These are phyloP conservation scores for Sebastolobus alascanus DNA, from an alignment of 2,797 vertebrate genomes.

Conservation along the genomic window DNA sequence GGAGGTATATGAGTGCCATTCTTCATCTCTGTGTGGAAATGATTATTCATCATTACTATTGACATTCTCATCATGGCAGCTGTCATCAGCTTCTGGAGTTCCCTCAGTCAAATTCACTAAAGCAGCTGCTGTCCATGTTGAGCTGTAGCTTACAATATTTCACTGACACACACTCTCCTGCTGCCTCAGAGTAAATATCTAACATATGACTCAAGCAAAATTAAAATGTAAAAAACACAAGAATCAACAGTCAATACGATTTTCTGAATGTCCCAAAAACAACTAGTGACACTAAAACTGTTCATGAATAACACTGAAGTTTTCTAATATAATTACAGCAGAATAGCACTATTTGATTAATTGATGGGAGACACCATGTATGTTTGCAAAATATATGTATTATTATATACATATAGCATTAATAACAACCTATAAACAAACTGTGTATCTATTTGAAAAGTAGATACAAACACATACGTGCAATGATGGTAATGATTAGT, in stretches of 20 bases:
- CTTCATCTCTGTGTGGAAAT: constrained; percentile 22
- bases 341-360: neutral
- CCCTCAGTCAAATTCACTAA: constrained; percentile 33
- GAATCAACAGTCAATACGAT: neutral
- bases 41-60: constrained; percentile 58
- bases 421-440: neutral
- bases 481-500: neutral
- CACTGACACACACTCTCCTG: neutral
- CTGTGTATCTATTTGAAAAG: neutral
- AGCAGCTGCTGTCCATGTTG: constrained; percentile 21
- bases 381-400: neutral
- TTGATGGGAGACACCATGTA: neutral
- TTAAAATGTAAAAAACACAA: neutral
- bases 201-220: neutral
- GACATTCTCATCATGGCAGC: constrained; percentile 42
- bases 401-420: neutral
- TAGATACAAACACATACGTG: neutral
- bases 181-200: neutral
- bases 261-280: neutral
- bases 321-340: neutral
- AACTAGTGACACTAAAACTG: neutral
- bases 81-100: constrained; percentile 32
- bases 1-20: constrained; percentile 27
- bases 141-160: constrained; percentile 13
- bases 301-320: neutral